Evolutionary conservation across 2,888 invertebrate species (phyloP).

Genomic region (Drosophila trichaetosa): DNA sequence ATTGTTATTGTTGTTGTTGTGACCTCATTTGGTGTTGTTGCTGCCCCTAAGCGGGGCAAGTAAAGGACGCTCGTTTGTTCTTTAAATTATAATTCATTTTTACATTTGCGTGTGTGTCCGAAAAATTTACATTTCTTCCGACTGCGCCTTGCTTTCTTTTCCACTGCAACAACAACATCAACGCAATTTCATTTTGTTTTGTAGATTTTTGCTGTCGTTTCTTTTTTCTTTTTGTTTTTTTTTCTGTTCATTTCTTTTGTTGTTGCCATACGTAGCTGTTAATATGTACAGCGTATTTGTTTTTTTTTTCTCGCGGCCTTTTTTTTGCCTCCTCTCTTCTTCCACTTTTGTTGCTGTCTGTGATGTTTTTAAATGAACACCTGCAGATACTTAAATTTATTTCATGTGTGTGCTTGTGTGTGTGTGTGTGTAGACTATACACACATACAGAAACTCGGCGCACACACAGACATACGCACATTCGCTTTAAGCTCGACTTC

Average conservation of each 20-base stretch:
- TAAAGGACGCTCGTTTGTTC: conserved; percentile 50
- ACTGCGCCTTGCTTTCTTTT: conserved; percentile 36
- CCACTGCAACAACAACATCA: conserved; percentile 32
- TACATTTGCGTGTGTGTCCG: conserved; percentile 29
- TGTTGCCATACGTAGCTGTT: conserved; percentile 72
- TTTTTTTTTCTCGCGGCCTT: conserved; percentile 71
- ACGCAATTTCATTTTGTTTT: conserved; percentile 69
- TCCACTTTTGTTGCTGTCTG: conserved; percentile 66
- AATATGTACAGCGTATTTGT: conserved; percentile 46
- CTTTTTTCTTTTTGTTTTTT: conserved; percentile 36
- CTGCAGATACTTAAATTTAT: conserved; percentile 85
- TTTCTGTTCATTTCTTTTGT: conserved; percentile 44
- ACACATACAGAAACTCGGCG: conserved; percentile 5
- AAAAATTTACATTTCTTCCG: conserved; percentile 56
- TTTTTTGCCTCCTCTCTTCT: conserved; percentile 56
- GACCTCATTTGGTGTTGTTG: conserved; percentile 45
- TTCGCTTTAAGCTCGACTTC: conserved; percentile 67
- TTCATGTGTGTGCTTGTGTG: conserved; percentile 63
- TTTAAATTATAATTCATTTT: conserved; percentile 57
- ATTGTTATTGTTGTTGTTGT: conserved; percentile 40
- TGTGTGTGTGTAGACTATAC: conserved; percentile 30
- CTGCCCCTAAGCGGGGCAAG: conserved; percentile 34
- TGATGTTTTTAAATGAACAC: conserved; percentile 84
- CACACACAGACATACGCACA: conserved; percentile 30
- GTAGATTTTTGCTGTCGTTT: conserved; percentile 49